Base-by-base conservation (phyloP, 2,797 vertebrate species). In the Lophotriccus pileatus region DNA sequence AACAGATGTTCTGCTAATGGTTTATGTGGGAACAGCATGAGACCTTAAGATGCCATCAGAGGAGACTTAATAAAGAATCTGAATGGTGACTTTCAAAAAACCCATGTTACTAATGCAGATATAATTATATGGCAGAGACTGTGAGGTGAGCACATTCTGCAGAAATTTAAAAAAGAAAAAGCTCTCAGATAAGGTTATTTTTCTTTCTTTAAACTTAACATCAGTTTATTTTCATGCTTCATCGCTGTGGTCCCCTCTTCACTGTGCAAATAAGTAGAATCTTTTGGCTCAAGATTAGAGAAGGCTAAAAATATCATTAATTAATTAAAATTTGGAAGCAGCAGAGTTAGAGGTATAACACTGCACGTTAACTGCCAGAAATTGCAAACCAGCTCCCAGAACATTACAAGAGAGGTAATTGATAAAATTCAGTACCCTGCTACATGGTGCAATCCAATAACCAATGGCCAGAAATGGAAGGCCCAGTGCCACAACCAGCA, bases 391-490 rank as follows among this genome's bases (percentile, higher is more conserved):
- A 70, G 84, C 68, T 77, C 4, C 8, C 23, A 84, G 56, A 85
- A 43, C 6, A 75, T 58, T 43, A 70, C 34, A 83, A 89, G 43
- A 88, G 23, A 89, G 2, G 6, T 64, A 91, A 93, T 67, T 60
- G 59, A 81, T 41, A 76, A 84, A 94, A 87, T 66, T 87, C 72
- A 95, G 75, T 98, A 99, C 98, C 98, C 98, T 98, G 98, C 98
- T 99, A 97, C 98, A 99, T 12, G 98, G 98, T 46, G 98, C 98
- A 21, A 99, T 98, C 98, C 98, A 99, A 76, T 99, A 99, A 53
- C 98, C 98, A 37, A 98, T 97, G 84, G 98, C 98, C 49, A 99
- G 98, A 85, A 99, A 98, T 0, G 98, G 98, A 46, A 99, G 98
- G 55, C 98, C 98, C 95, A 99, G 60, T 30, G 98, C 98, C 90